A percentile compares a stretch with the other conserved stretches of the same genome.
phyloP scores from a whole-genome alignment of 2,888 invertebrate species.

The Torymus texanus region DNA sequence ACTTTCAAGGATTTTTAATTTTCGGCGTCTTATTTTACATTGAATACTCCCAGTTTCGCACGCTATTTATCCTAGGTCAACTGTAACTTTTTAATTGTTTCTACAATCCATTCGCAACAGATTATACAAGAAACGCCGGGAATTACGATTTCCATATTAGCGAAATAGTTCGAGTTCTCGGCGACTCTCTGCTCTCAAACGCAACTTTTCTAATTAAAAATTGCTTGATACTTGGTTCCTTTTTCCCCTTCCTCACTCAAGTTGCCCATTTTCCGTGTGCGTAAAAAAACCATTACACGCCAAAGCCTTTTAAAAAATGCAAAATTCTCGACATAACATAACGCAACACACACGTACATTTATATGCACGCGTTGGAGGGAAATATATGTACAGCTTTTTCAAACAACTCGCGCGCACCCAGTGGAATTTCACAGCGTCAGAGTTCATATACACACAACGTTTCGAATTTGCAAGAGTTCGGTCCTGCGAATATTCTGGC shows the following conservation, averaged over 20 bases:
- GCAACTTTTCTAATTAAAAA: background rate
- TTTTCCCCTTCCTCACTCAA: background rate
- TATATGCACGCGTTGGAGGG: too few relatives aligned
- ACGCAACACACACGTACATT: too few relatives aligned
- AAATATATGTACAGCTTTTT: too few relatives aligned
- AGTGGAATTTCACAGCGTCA: too few relatives aligned
- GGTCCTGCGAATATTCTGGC: background rate
- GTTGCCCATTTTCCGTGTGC: too few relatives aligned
- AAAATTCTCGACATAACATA: too few relatives aligned
- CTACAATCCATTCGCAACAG: background rate
- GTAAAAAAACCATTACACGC: too few relatives aligned
- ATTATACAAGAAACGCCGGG: background rate
- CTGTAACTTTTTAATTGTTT: constrained; percentile 12
- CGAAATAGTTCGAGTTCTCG: background rate
- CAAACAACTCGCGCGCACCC: too few relatives aligned
- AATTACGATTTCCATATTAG: background rate
- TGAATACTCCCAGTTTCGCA: background rate
- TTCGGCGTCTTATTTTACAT: constrained; percentile 7
- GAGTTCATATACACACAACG: too few relatives aligned
- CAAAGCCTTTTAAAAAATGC: too few relatives aligned
- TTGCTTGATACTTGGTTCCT: background rate
- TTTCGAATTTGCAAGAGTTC: too few relatives aligned
- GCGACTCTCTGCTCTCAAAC: background rate
- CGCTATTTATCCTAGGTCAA: constrained; percentile 7
- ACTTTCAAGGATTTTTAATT: background rate